phyloP scores from a whole-genome alignment of 2,113 vertebrate genomes.

The Cyprinodon variegatus region DNA sequence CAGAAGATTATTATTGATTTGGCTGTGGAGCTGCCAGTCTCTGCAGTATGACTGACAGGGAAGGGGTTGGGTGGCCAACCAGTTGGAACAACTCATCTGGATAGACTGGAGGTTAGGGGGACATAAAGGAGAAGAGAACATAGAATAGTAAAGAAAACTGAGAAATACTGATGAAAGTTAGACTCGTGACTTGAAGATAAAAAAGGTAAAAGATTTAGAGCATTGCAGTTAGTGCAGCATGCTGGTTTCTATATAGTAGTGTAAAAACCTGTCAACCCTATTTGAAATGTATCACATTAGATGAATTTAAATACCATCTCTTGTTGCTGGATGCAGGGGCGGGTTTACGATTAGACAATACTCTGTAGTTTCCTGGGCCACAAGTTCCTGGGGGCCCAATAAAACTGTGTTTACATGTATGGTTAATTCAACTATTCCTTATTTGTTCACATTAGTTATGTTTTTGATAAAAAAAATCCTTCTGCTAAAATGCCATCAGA shows the following conservation, averaged over 20 bases:
- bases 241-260: no score
- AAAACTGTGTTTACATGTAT: no score
- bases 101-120: conserved; percentile 86
- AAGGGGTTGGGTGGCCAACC: conserved; percentile 90
- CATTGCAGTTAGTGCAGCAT: neutral
- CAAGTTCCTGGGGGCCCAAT: no score
- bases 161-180: conserved; percentile 85
- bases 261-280: no score
- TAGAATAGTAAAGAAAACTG: conserved; percentile 92
- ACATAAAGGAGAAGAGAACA: conserved; percentile 80
- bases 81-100: conserved; percentile 90
- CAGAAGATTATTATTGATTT: conserved; percentile 99
- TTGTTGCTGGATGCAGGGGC: no score
- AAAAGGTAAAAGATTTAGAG: conserved; percentile 49
- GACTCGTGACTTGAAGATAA: conserved; percentile 69
- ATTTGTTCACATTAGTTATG: no score
- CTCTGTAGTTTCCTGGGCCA: no score
- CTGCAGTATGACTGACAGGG: conserved; percentile 88
- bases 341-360: no score
- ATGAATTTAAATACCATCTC: no score
- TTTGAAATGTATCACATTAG: neutral
- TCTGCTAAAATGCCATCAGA: no score
- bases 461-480: no score
- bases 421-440: no score
- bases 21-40: conserved; percentile 90